Base-by-base conservation (phyloP, 2,113 vertebrate species). In the Urocolius indicus region DNA sequence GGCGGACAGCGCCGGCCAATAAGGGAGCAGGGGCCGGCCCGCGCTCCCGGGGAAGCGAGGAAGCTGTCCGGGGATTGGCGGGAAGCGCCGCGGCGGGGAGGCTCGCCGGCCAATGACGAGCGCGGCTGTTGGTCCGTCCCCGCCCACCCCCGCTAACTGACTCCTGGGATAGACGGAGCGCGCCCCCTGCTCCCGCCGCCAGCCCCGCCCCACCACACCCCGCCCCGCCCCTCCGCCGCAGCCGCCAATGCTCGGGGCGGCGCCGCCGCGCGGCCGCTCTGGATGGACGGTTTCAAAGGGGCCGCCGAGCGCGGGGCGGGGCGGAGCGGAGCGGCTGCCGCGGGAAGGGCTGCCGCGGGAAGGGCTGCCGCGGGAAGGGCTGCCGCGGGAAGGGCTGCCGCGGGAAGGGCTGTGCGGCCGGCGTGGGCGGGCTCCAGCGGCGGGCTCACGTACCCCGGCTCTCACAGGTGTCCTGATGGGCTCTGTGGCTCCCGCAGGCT, bases 191-290 rank as follows among this genome's bases (percentile, higher is more conserved):
- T 14, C 3, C 20, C n/a, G 6, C 48, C 10, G 5, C 51, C 5
- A 13, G 32, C 1, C 69, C 77, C 54, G 43, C 78, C 62, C 16
- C 38, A n/a, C n/a, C n/a, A n/a, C n/a, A n/a, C 1, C 69, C 77
- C 54, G 32, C 1, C 69, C 77, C 54, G 43, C 78, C 62, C 16
- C 38, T 10, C n/a, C 5, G 2, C 16, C 2, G 27, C 21, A 17
- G 9, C 36, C 32, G 5, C 88, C 82, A 82, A 90, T 85, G 22
- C 24, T 3, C n/a, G 8, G 4, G 10, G 10, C 2, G 10, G 9
- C 11, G 0, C 2, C 3, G 0, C 3, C 5, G 9, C 11, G 7
- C 16, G 10, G 5, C 34, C 21, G n/a, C 21, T 8, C 92, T 21
- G 54, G 24, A 4, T 63, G 80, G 71, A 2, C 61, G 4, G 8